Percentiles rank a stretch among this genome's conserved stretches.
These are phyloP conservation scores for Stictonetta naevosa DNA, from an alignment of 2,113 vertebrate species.

Conservation along the genomic window DNA sequence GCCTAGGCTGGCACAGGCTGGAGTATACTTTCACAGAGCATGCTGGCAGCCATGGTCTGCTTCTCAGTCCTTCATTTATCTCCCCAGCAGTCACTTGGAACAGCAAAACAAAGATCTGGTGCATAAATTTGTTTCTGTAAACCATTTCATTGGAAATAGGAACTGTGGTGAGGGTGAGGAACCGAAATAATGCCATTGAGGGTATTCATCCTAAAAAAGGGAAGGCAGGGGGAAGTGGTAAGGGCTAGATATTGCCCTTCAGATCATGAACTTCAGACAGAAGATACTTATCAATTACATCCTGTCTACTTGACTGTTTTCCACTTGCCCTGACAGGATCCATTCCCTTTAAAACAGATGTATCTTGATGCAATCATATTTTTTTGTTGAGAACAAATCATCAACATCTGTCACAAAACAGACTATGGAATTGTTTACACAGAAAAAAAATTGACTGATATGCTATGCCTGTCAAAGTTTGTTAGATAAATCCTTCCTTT, in stretches of 20 bases:
- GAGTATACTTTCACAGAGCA: neutral
- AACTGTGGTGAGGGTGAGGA: neutral
- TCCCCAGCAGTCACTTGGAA: neutral
- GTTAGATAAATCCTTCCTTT: neutral
- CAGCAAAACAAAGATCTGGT: neutral
- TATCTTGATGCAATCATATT: neutral
- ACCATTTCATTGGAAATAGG: neutral
- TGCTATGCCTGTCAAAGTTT: neutral
- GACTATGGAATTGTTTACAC: neutral
- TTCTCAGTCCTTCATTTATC: neutral
- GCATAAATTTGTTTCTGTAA: neutral
- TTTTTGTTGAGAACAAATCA: neutral
- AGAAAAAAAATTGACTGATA: neutral
- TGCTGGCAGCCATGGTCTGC: neutral
- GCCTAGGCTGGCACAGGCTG: neutral
- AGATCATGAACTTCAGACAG: neutral
- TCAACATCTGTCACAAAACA: neutral
- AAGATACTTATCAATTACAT: neutral
- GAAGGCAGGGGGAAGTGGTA: neutral
- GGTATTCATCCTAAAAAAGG: neutral
- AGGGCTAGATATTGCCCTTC: neutral
- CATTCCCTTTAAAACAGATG: neutral
- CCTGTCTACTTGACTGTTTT: neutral
- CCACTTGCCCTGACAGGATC: neutral
- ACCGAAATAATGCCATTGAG: neutral